phyloP scores from a whole-genome alignment of 2,888 invertebrate species.

The Sicus ferrugineus region DNA sequence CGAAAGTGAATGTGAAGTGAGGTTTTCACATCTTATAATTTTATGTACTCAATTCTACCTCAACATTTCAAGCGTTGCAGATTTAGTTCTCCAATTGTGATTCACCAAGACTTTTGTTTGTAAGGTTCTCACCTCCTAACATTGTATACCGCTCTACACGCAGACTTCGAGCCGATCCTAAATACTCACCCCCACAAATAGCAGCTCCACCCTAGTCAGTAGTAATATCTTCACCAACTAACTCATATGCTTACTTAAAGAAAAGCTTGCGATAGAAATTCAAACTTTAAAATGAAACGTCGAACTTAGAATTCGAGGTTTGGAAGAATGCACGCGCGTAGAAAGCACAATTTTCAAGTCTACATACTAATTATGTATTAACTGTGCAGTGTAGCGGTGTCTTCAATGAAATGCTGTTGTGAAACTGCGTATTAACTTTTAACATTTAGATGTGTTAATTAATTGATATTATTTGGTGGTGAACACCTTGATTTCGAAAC shows the following conservation, averaged over 20 bases:
- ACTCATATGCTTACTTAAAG: neutral
- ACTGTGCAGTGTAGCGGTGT: neutral
- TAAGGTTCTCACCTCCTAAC: neutral
- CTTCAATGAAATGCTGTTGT: too few relatives aligned
- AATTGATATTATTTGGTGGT: too few relatives aligned
- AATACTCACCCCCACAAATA: neutral
- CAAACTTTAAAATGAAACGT: too few relatives aligned
- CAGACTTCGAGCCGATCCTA: neutral
- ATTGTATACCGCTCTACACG: too few relatives aligned
- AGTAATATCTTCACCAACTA: neutral
- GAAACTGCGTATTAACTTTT: too few relatives aligned
- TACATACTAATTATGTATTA: neutral
- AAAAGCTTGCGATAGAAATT: neutral
- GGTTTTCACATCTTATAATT: too few relatives aligned
- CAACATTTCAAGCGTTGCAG: neutral
- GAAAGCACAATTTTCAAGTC: neutral
- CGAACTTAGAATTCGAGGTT: too few relatives aligned
- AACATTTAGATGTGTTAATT: too few relatives aligned
- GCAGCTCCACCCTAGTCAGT: neutral
- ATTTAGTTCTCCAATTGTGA: neutral
- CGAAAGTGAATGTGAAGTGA: too few relatives aligned
- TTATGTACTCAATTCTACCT: neutral
- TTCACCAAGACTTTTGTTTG: neutral
- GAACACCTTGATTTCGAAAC: too few relatives aligned
- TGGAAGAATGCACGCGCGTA: too few relatives aligned